phyloP scores from a whole-genome alignment of 2,888 invertebrate species.

The Aphrophora alni region DNA sequence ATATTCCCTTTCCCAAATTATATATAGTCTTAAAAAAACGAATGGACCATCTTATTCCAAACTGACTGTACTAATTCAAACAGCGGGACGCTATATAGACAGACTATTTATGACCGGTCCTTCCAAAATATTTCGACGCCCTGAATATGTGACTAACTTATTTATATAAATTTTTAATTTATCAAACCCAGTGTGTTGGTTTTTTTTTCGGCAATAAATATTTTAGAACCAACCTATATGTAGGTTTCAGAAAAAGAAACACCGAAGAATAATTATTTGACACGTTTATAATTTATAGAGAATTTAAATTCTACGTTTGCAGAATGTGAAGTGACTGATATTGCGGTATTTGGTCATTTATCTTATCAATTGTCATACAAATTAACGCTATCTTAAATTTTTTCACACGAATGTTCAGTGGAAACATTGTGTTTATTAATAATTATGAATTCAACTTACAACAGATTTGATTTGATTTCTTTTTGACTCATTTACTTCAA shows the following conservation, averaged over 20 bases:
- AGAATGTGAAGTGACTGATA: not conserved
- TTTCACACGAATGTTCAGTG: too few species aligned
- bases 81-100: not conserved
- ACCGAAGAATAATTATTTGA: not conserved
- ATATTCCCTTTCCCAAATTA: not conserved
- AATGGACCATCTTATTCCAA: not conserved
- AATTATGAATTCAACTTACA: too few species aligned
- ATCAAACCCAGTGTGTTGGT: not conserved
- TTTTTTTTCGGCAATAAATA: not conserved
- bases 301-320: not conserved
- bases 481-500: too few species aligned
- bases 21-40: not conserved
- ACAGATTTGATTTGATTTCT: too few species aligned
- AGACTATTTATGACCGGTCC: not conserved
- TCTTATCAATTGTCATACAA: too few species aligned
- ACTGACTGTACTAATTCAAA: not conserved
- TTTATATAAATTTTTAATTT: not conserved
- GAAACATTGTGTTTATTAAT: too few species aligned
- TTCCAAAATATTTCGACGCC: constrained; percentile 9
- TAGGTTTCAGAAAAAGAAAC: not conserved
- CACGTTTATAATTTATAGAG: not conserved
- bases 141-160: not conserved
- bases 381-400: too few species aligned
- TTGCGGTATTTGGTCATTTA: too few species aligned
- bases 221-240: not conserved